Base-by-base conservation (phyloP, 2,113 vertebrate genomes). In the Crotalus horridus region DNA sequence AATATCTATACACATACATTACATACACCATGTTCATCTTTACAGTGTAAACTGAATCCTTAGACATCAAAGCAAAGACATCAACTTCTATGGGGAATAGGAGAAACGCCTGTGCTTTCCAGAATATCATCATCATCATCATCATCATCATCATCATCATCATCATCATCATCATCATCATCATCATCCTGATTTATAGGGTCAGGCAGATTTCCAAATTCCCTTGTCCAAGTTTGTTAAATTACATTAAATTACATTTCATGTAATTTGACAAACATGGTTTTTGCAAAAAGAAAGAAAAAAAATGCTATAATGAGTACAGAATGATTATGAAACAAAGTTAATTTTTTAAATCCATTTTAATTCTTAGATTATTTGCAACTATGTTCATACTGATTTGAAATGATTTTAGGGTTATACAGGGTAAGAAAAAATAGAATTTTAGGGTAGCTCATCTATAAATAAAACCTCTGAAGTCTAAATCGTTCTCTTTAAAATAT, bases 401-500 rank as follows among this genome's bases (percentile, higher is more conserved):
- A 15, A 53, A 93, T 96, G 93, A 95, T 43, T 81, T 81, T 81
- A 81, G 74, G 74, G 17, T 39, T 20, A 21, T 17, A 6, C 8
- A 39, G 17, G 17, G 48, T 87, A 51, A 43, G 48, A 53, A 53
- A 87, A 51, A 54, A 4, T 7, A 53, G 23, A 53, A 48, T 54
- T 87, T 87, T 51, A 87, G 39, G 33, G 33, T 43, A 39, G 10
- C 33, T 33, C 87, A 88, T n/a, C 12, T 56, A 89, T 89, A 58
- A 43, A 59, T 43, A 43, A 21, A 87, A 29, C 24, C 26, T 81
- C 33, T 81, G 33, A 64, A 29, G 93, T 95, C 92, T 93, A 95
- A 96, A 94, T 96, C 93, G 96, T 96, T 94, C 95, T 88, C 95
- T 94, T 94, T 89, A 74, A 91, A 90, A 92, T 94, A 94, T 91